These are phyloP conservation scores for Oxycera nigricornis DNA, from an alignment of 2,888 invertebrate species.

Conservation along the genomic window DNA sequence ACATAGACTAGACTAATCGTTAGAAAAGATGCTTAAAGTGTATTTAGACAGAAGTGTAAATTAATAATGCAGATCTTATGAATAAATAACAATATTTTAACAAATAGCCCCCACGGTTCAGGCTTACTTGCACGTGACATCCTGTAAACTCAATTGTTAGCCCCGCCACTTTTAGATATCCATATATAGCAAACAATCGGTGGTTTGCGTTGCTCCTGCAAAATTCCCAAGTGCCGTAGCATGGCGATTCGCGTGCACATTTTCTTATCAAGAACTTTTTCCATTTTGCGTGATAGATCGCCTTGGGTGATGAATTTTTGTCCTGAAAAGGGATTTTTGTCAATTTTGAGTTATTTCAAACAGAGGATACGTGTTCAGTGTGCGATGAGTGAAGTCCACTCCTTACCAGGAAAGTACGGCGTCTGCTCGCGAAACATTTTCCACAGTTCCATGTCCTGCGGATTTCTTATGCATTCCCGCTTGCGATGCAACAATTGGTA, in stretches of 20 bases:
- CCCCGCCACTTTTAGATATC: conserved; percentile 43
- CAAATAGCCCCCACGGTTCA: too few species aligned
- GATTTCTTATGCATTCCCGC: conserved; percentile 50
- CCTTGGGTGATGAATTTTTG: conserved; percentile 54
- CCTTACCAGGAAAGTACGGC: conserved; percentile 51
- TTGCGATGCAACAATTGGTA: conserved; percentile 53
- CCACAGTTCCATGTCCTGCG: conserved; percentile 52
- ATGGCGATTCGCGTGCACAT: conserved; percentile 52
- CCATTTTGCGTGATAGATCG: conserved; percentile 52
- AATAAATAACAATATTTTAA: background rate
- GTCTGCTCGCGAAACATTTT: conserved; percentile 52
- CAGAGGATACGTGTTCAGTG: too few species aligned
- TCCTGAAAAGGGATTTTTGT: conserved; percentile 49
- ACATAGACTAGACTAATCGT: background rate
- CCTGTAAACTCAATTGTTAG: background rate
- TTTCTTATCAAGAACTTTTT: conserved; percentile 54
- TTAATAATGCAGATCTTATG: background rate
- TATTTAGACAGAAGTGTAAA: conserved; percentile 3
- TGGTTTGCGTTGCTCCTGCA: conserved; percentile 52
- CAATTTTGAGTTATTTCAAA: too few species aligned
- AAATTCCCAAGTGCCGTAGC: conserved; percentile 53
- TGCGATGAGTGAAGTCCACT: too few species aligned
- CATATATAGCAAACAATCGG: conserved; percentile 54
- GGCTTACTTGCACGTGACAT: background rate
- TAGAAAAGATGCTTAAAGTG: background rate